These are phyloP conservation scores for Yponomeuta evonymella DNA, from an alignment of 2,888 invertebrate species.

Conservation along the genomic window DNA sequence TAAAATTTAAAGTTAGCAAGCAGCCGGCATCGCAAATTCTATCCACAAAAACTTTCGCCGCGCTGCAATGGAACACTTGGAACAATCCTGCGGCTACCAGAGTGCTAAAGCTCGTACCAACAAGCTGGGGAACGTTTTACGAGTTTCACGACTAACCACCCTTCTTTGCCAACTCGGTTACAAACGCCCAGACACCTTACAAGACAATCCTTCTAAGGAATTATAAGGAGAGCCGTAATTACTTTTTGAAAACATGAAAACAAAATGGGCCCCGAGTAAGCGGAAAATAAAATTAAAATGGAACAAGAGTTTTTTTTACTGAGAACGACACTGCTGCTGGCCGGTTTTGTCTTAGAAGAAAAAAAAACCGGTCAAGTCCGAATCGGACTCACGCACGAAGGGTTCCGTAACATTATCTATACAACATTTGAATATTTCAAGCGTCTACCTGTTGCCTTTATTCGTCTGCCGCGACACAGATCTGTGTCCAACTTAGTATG, in stretches of 20 bases:
- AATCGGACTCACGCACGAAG: no score
- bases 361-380: no score
- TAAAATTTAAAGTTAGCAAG: not conserved
- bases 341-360: no score
- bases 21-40: not conserved
- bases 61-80: not conserved
- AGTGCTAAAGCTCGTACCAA: constrained; percentile 1
- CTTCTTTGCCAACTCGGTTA: not conserved
- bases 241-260: not conserved
- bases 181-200: not conserved
- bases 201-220: not conserved
- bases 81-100: not conserved
- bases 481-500: no score
- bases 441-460: no score
- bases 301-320: not conserved
- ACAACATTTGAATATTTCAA: no score
- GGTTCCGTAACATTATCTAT: no score
- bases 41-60: not conserved
- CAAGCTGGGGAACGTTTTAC: not conserved
- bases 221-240: not conserved
- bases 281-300: not conserved
- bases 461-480: no score
- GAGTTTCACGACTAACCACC: not conserved
- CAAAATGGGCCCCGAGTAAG: not conserved
- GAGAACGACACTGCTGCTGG: not conserved